Conservation (phyloP, 2,797 vertebrate genomes). For the Streptopelia turtur region DNA sequence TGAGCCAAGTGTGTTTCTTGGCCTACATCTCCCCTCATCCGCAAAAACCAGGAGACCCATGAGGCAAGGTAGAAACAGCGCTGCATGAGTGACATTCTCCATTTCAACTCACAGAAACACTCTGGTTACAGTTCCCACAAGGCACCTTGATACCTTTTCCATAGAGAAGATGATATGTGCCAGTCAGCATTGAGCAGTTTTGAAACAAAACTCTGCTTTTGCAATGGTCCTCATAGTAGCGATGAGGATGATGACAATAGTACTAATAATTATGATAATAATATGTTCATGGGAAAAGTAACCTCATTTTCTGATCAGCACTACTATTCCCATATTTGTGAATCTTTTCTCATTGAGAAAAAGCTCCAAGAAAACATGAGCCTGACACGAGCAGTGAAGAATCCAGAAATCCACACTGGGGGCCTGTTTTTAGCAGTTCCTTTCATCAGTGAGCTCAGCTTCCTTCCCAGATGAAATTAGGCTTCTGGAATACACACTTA, state of each 20-base stretch:
- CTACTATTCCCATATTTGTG: not conserved
- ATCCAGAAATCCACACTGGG: not conserved
- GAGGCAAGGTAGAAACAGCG: not conserved
- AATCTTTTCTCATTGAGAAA: not conserved
- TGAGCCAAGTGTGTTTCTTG: not conserved
- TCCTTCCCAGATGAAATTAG: constrained; percentile 15
- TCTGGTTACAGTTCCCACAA: not conserved
- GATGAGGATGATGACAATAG: no score
- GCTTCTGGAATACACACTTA: not conserved
- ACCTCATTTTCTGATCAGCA: not conserved
- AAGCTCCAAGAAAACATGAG: not conserved
- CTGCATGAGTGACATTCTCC: not conserved
- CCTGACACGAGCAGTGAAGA: not conserved
- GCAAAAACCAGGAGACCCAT: not conserved
- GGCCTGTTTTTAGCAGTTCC: not conserved
- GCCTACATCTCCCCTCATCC: not conserved
- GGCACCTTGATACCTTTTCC: not conserved
- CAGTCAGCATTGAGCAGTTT: not conserved
- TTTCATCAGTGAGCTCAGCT: not conserved
- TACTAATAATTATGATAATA: not conserved
- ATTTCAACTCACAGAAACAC: not conserved
- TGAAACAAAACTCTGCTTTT: not conserved
- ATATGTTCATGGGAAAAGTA: not conserved
- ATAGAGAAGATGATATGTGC: not conserved
- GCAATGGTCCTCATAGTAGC: not conserved